Base-by-base conservation (phyloP, 2,888 invertebrate species). In the Cheilosia vernalis region DNA sequence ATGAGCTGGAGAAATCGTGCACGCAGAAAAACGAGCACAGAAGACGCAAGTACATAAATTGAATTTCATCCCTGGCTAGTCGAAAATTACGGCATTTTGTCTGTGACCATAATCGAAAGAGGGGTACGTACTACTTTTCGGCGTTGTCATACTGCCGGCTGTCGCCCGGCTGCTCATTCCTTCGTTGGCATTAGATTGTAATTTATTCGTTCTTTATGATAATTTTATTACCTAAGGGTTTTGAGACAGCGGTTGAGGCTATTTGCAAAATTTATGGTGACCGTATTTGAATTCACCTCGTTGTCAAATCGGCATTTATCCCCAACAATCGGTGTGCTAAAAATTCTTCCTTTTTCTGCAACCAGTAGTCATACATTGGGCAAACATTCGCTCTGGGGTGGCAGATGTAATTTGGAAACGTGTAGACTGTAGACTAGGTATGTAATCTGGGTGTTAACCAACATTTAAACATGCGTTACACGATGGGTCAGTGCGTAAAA, bases 141-240 rank as follows among this genome's bases (percentile, higher is more conserved):
- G 37, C 13, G 13, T 37, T 37, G 37, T 37, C 37, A 4, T 37
- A 37, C 37, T 13, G 10, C 13, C 4, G 10, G 3, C 37, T 37
- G 13, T 13, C 37, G 37, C 13, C 13, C 10, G 10, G 13, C 37
- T 13, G 37, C 13, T 13, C 13, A 37, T 37, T 9, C 7, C n/a
- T 27, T 27, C 13, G n/a, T 1, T 37, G 21, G 33, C 24, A 73
- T 63, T 55, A 33, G 53, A 63, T 47, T 24, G 55, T 64, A 64
- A 87, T 86, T 86, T 82, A 87, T 82, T 74, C 51, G 10, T 77
- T 74, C 67, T 60, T 79, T 78, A 87, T 87, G 86, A 78, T 87
- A 87, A 87, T 87, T 87, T 87, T 82, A 78, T 87, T 78, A 33
- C 47, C 60, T 21, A 1, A n/a, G 37, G 33, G 37, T 33, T 24